Conservation (phyloP, 2,888 invertebrate species). For the Leptura quadrifasciata region DNA sequence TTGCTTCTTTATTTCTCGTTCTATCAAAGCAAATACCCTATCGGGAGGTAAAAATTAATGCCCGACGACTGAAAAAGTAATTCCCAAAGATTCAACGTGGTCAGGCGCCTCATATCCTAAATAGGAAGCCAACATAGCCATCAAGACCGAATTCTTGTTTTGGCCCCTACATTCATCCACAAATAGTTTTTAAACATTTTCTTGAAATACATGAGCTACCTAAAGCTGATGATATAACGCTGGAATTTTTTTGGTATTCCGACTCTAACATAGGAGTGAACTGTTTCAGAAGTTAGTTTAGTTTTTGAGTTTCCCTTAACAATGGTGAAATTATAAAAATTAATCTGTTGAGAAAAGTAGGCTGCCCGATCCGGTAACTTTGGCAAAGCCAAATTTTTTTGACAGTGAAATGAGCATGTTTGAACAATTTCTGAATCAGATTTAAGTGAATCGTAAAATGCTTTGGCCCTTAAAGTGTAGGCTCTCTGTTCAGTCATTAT, state of each 20-base stretch:
- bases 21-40: neutral
- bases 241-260: conserved; percentile 7
- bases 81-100: conserved; percentile 20
- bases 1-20: conserved; percentile 2
- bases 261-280: conserved; percentile 9
- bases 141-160: conserved; percentile 33
- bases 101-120: conserved; percentile 8
- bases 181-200: conserved; percentile 10
- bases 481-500: conserved; percentile 10
- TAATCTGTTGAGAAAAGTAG: conserved; percentile 12
- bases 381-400: neutral
- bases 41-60: conserved; percentile 33
- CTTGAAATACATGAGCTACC: conserved; percentile 6
- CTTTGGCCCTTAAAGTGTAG: conserved; percentile 13
- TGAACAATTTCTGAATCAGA: neutral
- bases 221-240: neutral
- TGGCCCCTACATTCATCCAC: conserved; percentile 30
- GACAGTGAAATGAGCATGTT: conserved; percentile 9
- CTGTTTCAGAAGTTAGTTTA: conserved; percentile 14
- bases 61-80: conserved; percentile 26
- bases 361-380: conserved; percentile 4
- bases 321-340: conserved; percentile 11
- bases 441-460: conserved; percentile 10
- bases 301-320: conserved; percentile 8
- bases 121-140: conserved; percentile 27